Conservation (phyloP, 2,797 vertebrate genomes). For the Myiotriccus ornatus region DNA sequence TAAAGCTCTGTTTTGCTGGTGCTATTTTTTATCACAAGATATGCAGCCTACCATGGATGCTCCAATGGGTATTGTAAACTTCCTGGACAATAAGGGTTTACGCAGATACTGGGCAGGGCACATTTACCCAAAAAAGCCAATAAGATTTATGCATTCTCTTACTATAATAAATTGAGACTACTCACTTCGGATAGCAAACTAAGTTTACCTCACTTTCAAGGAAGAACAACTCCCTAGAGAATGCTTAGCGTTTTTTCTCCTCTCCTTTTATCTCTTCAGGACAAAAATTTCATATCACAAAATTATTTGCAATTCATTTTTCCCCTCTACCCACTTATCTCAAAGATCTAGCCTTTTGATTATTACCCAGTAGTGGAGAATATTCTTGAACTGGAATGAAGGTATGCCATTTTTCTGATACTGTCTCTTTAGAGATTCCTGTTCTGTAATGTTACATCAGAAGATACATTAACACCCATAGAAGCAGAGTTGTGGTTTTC, state of each 20-base stretch:
- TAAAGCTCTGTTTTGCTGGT: background rate
- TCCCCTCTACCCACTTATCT: background rate
- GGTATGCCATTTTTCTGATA: background rate
- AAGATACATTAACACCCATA: background rate
- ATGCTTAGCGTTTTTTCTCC: background rate
- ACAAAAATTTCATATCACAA: conserved; percentile 1
- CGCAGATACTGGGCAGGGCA: background rate
- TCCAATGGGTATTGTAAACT: background rate
- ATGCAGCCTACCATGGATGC: background rate
- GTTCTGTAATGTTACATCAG: background rate
- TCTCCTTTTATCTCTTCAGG: conserved; percentile 8
- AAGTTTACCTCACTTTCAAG: background rate
- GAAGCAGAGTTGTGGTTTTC: background rate
- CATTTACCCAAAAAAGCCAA: background rate
- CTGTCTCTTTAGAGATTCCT: background rate
- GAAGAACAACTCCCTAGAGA: background rate
- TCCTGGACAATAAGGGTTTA: background rate
- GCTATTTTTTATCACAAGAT: background rate
- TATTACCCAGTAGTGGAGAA: background rate
- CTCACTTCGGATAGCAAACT: background rate
- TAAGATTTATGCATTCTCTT: background rate
- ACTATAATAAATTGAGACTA: background rate
- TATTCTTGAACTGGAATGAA: background rate
- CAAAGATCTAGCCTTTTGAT: background rate
- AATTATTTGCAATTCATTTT: conserved; percentile 13